Evolutionary conservation across 2,113 vertebrate species (phyloP), one percentile per base, ranked within the genome.

Genomic region (Cyanoderma ruficeps): DNA sequence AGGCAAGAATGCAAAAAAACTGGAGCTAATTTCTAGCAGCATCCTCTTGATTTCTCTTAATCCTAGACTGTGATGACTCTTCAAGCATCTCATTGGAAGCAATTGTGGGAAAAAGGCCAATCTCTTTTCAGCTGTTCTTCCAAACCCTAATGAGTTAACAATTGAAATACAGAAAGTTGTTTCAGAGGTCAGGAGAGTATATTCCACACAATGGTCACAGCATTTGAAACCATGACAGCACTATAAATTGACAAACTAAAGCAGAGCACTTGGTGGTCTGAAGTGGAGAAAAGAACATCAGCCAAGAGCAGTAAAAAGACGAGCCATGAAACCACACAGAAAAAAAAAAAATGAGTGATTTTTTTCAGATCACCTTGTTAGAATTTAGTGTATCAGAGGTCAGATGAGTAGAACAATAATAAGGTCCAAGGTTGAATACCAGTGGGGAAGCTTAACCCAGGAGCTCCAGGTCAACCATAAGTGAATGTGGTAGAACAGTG

Each of bases 211-310:
- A 99, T 98, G 97, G 98, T 97, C 93, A 44, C 94, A 96, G 98
- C 97, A 97, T 98, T 98, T 98, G 98, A 98, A 99, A 98, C 98
- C 98, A 98, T 98, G 98, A 98, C 98, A 98, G 98, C 98, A 98
- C 98, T 98, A 98, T 98, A 98, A 99, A 99, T 98, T 97, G 98
- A 98, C 94, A 97, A 97, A 97, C 98, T 97, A 97, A 97, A 97
- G 97, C 97, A 86, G 89, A 97, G 96, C 97, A 76, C 97, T 97
- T 95, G 95, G 97, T 96, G 98, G 98, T 97, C 98, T 95, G 89
- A 94, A 96, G 83, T 56, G 92, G 93, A 97, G 96, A 97, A 97
- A 97, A 97, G 96, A 96, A 94, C 96, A 94, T 96, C 94, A 86
- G 82, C 94, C 88, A 27, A 93, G 92, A 92, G 93, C 17, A 22